Conservation (phyloP, 1,140 invertebrate genomes). For the Nasonia longicornis region DNA sequence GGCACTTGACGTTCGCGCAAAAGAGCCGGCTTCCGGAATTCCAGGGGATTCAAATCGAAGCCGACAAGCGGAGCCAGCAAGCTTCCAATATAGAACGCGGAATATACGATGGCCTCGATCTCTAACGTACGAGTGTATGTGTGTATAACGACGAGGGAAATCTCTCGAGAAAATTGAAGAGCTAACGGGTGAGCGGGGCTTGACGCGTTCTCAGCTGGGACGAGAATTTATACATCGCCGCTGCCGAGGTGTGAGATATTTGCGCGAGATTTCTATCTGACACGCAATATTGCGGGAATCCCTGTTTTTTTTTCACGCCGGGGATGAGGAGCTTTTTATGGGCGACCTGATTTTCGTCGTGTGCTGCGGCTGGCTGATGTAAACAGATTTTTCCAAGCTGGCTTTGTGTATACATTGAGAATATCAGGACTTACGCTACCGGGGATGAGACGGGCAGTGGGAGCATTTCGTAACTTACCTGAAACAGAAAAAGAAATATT, state of each 20-base stretch:
- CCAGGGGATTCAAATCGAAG: slow-evolving; percentile 24
- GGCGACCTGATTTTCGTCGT: not conserved
- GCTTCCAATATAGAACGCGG: slow-evolving; percentile 7
- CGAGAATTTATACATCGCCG: slow-evolving; percentile 7
- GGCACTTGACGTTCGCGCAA: not conserved
- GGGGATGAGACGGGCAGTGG: not conserved
- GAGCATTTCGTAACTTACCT: slow-evolving; percentile 30
- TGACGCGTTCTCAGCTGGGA: not conserved
- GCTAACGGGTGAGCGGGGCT: slow-evolving; percentile 8
- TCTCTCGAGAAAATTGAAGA: slow-evolving; percentile 44
- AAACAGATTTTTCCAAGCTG: not conserved
- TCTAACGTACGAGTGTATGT: not conserved
- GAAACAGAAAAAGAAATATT: slow-evolving; percentile 17
- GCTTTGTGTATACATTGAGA: not conserved
- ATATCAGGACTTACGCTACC: not conserved
- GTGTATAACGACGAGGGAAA: not conserved
- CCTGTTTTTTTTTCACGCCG: not conserved
- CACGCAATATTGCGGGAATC: not conserved
- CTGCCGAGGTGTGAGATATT: not conserved
- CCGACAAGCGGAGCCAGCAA: not conserved
- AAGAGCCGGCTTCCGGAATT: not conserved
- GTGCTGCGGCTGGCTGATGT: not conserved
- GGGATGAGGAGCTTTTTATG: not conserved
- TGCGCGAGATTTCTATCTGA: not conserved
- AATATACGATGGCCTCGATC: slow-evolving; percentile 24